Conservation (phyloP, 2,888 invertebrate species). For the Cataglyphis altisquamis region DNA sequence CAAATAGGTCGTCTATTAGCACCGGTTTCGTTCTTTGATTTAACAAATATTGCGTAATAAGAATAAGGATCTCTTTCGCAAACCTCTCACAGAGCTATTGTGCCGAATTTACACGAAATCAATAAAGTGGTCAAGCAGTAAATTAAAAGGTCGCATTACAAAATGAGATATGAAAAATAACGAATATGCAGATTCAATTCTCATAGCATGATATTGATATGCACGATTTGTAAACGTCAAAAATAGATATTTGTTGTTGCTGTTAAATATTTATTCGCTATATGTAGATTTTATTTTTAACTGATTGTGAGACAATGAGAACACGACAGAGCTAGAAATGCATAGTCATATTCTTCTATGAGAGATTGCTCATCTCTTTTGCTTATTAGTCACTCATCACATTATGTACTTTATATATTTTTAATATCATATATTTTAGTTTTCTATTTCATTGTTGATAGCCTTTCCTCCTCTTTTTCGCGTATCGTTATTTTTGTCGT, state of each 20-base stretch:
- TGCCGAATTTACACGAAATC: constrained; percentile 39
- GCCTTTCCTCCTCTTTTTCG: neutral
- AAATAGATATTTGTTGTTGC: constrained; percentile 9
- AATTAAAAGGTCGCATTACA: constrained; percentile 16
- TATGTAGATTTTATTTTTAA: constrained; percentile 12
- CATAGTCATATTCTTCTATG: neutral
- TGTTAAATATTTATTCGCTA: neutral
- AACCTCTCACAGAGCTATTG: neutral
- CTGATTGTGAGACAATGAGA: neutral
- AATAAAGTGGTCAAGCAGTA: neutral
- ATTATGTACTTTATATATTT: constrained; percentile 3
- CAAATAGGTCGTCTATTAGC: constrained; percentile 1
- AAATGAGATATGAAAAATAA: neutral
- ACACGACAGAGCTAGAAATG: neutral
- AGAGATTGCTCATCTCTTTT: neutral
- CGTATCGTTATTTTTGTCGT: neutral
- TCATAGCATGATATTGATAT: neutral
- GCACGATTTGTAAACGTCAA: neutral
- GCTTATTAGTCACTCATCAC: neutral
- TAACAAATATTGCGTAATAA: constrained; percentile 25
- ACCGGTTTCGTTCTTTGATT: neutral
- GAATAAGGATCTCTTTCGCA: neutral
- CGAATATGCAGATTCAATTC: neutral
- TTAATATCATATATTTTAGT: neutral
- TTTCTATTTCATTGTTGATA: neutral